Percentiles rank a stretch among this genome's conserved stretches.
These are phyloP conservation scores for Holacanthus passer DNA, from an alignment of 2,113 vertebrate species.

Conservation along the genomic window DNA sequence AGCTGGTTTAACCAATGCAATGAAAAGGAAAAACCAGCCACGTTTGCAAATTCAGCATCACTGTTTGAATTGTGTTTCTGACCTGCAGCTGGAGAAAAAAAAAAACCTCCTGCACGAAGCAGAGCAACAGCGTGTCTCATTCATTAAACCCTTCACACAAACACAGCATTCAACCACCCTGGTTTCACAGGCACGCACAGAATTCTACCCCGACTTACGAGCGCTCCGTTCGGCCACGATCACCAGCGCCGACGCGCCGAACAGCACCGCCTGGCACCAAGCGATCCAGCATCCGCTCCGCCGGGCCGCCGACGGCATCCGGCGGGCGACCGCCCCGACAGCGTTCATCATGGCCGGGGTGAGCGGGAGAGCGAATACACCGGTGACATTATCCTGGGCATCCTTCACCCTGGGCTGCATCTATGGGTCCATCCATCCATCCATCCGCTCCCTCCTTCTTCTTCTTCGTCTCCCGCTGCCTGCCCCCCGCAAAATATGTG, in stretches of 20 bases:
- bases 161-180: background rate
- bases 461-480: constrained; percentile 63
- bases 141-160: constrained; percentile 2
- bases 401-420: constrained; percentile 59
- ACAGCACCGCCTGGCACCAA: constrained; percentile 83
- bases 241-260: constrained; percentile 83
- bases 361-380: constrained; percentile 6
- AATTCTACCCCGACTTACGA: constrained; percentile 80
- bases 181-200: constrained; percentile 5
- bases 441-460: constrained; percentile 56
- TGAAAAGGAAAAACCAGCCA: background rate
- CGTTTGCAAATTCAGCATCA: constrained; percentile 9
- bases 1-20: background rate
- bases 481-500: constrained; percentile 68
- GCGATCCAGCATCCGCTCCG: constrained; percentile 82
- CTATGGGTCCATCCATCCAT: too few relatives aligned
- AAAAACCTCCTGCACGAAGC: constrained; percentile 24
- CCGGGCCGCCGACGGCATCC: constrained; percentile 77
- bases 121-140: constrained; percentile 24
- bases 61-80: background rate
- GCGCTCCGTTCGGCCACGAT: constrained; percentile 84
- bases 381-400: constrained; percentile 68
- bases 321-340: constrained; percentile 66
- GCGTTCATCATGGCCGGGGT: constrained; percentile 71
- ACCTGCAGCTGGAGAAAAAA: constrained; percentile 7